Evolutionary conservation across 92 coral and sea anemone genomes (phyloP), one percentile per base, ranked within the genome.

Genomic region (Epizoanthus rinbou): DNA sequence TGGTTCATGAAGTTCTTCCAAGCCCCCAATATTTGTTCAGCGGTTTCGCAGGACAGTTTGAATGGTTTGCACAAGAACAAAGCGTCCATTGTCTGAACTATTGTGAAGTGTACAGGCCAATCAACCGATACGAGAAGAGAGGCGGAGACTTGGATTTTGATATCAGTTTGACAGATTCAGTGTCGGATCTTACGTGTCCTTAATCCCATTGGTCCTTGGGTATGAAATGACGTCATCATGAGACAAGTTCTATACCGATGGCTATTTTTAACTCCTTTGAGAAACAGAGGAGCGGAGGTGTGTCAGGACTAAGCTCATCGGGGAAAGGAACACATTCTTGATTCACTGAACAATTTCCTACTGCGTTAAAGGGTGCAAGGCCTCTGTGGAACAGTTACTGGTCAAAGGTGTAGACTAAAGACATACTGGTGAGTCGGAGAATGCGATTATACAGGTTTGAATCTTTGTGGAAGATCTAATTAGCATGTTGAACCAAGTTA

Each of bases 201-300:
- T 9, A 3, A 62, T 24, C 58, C 15, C 17, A 78, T 78, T 63
- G 69, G 82, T 41, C 62, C 33, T 3, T 78, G 25, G 25, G 28
- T 39, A n/a, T 2, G 10, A 11, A 47, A 17, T 78, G 82, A 78
- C 82, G 82, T 78, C 82, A 78, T 39, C 22, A 4, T 39, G 11
- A 23, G 54, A 13, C 54, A 50, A 50, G 14, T 11, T 50, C 11
- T 50, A 56, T 78, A 14, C 82, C 82, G 64, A 54, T 22, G 14
- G 82, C 24, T 78, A 63, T 78, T 78, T 41, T 60, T 76, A 76
- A 59, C 7, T 62, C 82, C 3, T 63, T 60, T 41, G 25, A 24
- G 82, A 19, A 78, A 6, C 17, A 5, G 37, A 39, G 57, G 57
- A 41, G 65, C 52, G 39, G 71, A 60, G 71, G 70, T 39, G 54